Base-by-base conservation (phyloP, 2,797 vertebrate genomes). In the Oreortyx pictus region DNA sequence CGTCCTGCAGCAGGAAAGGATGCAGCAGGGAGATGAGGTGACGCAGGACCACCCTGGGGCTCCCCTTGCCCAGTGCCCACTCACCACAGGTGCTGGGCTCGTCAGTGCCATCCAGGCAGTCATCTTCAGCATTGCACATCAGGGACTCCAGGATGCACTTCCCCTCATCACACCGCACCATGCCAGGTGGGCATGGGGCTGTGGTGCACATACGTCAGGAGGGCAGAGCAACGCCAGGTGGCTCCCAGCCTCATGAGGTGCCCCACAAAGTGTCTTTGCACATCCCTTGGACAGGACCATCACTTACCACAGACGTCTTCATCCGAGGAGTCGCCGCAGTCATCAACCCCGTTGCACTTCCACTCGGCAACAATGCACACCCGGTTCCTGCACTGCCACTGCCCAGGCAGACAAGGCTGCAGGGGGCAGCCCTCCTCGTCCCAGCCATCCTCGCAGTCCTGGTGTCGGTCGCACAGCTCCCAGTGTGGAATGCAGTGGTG, bases 291-390 rank as follows among this genome's bases (percentile, higher is more conserved):
- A 17, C 19, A 62, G n/a, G 10, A 18, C 16, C 46, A 41, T n/a
- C 14, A 4, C 98, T 97, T 94, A 98, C 98, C 98, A 5, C 99
- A 99, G 43, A 84, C 31, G 1, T 97, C 97, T 97, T 99, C 98
- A 44, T 99, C 99, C 0, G 98, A 99, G 74, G 97, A 96, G 81
- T 99, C 99, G 1, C 97, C 95, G 31, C 99, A 99, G 96, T 99
- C 97, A 2, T 99, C 91, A 4, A 97, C 49, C 12, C 98, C 97
- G 0, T 99, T 96, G 87, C 99, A 99, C 86, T 86, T 97, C 96
- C 98, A 98, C 41, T 97, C 95, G 12, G 81, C 94, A 50, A 97
- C 89, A 79, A 99, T 86, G 56, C 99, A 99, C 64, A 98, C 93
- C 22, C 73, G 72, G 93, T 99, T 99, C 80, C 64, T 95, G 92